Base-by-base conservation (phyloP, 2,797 vertebrate species). In the Chanos chanos region DNA sequence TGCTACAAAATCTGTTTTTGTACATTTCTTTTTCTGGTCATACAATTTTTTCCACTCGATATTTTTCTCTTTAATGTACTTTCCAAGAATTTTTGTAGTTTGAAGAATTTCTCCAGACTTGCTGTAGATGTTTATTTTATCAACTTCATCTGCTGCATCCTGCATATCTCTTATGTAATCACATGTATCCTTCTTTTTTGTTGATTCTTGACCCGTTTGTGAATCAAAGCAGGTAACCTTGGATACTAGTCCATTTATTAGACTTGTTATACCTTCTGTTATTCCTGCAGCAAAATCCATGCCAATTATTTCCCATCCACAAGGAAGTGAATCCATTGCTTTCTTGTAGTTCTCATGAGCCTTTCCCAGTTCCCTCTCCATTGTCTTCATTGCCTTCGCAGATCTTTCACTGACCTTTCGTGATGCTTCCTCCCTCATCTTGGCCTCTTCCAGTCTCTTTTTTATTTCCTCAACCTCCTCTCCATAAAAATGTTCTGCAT, bases 221-320 rank as follows among this genome's bases (percentile, higher is more conserved):
- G 1, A 15, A 5, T 51, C 15, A 33, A 39, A 39, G 3, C 27
- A 5, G 28, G 28, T n/a, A 2, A 33, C 12, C 19, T 44, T 1
- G 55, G 13, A 2, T 9, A 21, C 27, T 16, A 55, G 4, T 37
- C 51, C 56, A 8, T 25, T 21, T 5, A 66, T 4, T 7, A 53
- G 0, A 22, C 4, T 5, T 8, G 13, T 39, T 8, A 61, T 3
- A 8, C 21, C 8, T 8, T 64, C 49, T 22, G 37, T n/a, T 1
- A 64, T 2, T 1, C 45, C 24, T 25, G 44, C 53, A 22, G 58
- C 61, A 21, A 70, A 16, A 31, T 70, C 57, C 54, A 70, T 59
- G 12, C 34, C 54, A 13, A 69, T 45, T 22, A 59, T 44, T 4
- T 64, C 27, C 60, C 66, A 69, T 21, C 60, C 66, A 55, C 3